Evolutionary conservation across 1,140 invertebrate species (phyloP).

Genomic region (Conopomorpha cramerella): DNA sequence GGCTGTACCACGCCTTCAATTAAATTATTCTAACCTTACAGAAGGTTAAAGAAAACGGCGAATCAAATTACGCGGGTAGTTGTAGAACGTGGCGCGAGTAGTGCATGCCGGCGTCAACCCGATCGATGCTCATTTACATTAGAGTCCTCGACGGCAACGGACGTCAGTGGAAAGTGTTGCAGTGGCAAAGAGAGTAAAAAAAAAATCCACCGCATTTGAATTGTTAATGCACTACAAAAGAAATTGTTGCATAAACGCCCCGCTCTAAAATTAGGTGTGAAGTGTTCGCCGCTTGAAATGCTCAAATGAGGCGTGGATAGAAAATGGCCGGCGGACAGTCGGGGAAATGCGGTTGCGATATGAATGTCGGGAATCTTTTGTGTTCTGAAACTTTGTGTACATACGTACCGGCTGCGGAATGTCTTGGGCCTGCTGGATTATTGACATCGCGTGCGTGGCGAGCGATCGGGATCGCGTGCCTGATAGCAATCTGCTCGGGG

Average conservation of each 20-base stretch:
- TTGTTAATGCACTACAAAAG: conserved; percentile 48
- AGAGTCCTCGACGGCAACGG: conserved; percentile 30
- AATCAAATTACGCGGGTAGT: conserved; percentile 35
- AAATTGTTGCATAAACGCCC: conserved; percentile 43
- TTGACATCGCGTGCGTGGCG: conserved; percentile 32
- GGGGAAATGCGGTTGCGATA: no score
- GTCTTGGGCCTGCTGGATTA: no score
- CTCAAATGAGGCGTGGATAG: conserved; percentile 15
- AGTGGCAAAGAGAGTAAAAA: conserved; percentile 28
- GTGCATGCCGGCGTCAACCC: conserved; percentile 38
- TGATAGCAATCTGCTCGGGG: conserved; percentile 37
- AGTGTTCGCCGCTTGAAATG: conserved; percentile 24
- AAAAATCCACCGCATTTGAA: conserved; percentile 52
- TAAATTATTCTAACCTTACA: no score
- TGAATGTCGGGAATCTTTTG: no score
- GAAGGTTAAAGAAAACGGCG: no score
- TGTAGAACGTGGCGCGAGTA: conserved; percentile 15
- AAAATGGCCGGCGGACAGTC: no score
- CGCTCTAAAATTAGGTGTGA: conserved; percentile 36
- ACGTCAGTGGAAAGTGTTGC: conserved; percentile 52
- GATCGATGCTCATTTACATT: conserved; percentile 58
- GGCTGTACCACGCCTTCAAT: neutral
- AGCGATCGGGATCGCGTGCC: conserved; percentile 43
- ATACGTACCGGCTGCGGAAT: no score
- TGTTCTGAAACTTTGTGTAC: no score